Percentiles rank a stretch among this genome's conserved stretches.
Conservation (phyloP, 30 jellyfish, hydroid and myxozoan species). For the Phacellophora camtschatica region DNA sequence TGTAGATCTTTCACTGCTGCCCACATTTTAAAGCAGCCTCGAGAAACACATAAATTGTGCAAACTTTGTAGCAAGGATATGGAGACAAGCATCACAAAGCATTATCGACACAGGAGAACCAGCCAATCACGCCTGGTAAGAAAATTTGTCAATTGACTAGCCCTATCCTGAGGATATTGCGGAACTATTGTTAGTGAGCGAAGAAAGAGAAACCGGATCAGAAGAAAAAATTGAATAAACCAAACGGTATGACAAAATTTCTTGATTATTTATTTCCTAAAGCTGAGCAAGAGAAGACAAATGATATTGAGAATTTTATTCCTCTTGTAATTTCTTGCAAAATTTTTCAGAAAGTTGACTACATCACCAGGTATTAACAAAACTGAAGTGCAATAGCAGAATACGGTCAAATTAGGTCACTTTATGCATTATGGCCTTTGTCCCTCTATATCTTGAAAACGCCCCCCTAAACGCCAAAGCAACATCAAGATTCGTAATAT, state of each 20-base stretch:
- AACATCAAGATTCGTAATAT: conserved; percentile 11
- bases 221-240: too few species aligned
- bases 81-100: conserved; percentile 13
- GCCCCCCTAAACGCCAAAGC: conserved; percentile 38
- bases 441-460: conserved; percentile 1
- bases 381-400: neutral
- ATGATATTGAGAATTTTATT: too few species aligned
- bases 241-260: too few species aligned
- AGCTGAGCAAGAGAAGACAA: too few species aligned
- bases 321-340: too few species aligned
- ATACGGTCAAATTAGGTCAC: neutral
- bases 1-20: too few species aligned
- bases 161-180: conserved; percentile 4
- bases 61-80: conserved; percentile 15
- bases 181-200: neutral
- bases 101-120: neutral
- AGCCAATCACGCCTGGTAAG: neutral
- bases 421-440: neutral
- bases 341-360: neutral
- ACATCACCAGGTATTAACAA: neutral
- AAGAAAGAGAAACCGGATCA: neutral
- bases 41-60: conserved; percentile 14
- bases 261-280: too few species aligned
- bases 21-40: conserved; percentile 20
- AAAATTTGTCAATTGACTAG: neutral